phyloP scores from a whole-genome alignment of 92 coral and sea anemone genomes.

The Phymanthus crucifer region DNA sequence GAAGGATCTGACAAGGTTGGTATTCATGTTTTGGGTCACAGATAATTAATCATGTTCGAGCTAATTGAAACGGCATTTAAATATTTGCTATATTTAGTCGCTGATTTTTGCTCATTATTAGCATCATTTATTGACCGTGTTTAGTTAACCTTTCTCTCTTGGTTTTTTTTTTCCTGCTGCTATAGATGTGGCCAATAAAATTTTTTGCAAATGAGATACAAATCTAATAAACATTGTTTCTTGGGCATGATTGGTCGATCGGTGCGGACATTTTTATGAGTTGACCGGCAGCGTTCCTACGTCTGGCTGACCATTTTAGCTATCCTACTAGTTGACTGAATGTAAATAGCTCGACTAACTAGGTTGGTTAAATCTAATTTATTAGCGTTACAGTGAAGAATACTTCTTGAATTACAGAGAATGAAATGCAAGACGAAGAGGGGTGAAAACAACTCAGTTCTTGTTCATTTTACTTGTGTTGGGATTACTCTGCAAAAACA shows the following conservation, averaged over 20 bases:
- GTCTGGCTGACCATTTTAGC: background rate
- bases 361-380: background rate
- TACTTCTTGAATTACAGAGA: no score
- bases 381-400: background rate
- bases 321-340: background rate
- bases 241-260: background rate
- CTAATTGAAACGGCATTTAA: constrained; percentile 5
- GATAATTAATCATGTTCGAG: background rate
- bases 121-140: background rate
- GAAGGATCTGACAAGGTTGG: background rate
- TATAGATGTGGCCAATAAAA: background rate
- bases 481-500: no score
- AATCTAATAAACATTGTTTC: background rate
- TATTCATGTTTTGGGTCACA: background rate
- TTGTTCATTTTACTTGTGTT: no score
- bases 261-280: background rate
- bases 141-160: constrained; percentile 2
- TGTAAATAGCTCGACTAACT: background rate
- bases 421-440: no score
- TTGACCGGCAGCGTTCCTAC: background rate
- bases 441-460: no score
- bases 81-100: background rate
- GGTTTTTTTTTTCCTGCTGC: background rate
- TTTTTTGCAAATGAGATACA: background rate
- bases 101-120: background rate